Conservation (phyloP, 1,140 invertebrate species). For the Magallana angulata region DNA sequence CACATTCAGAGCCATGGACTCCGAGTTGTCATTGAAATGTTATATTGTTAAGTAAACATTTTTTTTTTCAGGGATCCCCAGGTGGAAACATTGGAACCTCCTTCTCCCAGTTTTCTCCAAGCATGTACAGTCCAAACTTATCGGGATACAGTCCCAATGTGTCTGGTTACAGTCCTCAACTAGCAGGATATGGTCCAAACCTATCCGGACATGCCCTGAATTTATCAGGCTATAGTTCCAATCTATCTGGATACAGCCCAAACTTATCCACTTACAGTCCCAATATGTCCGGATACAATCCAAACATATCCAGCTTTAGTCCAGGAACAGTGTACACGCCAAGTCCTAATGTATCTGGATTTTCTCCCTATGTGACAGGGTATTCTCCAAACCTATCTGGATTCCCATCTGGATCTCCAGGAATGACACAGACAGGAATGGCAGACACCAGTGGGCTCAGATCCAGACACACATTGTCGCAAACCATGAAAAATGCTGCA, state of each 20-base stretch:
- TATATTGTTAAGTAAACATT: neutral
- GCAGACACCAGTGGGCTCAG: slow-evolving; percentile 46
- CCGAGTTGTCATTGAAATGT: too few species aligned
- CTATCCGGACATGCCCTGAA: neutral
- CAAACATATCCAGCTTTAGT: slow-evolving; percentile 18
- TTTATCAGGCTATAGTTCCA: neutral
- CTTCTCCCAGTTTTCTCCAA: slow-evolving; percentile 49
- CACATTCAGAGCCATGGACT: too few species aligned
- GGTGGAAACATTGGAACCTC: slow-evolving; percentile 19
- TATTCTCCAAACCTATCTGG: slow-evolving; percentile 29
- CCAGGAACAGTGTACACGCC: slow-evolving; percentile 21
- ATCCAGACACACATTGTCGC: slow-evolving; percentile 38
- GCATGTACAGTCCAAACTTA: neutral
- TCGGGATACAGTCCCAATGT: slow-evolving; percentile 36
- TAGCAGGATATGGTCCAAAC: neutral
- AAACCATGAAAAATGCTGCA: slow-evolving; percentile 52
- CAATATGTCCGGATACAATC: slow-evolving; percentile 33
- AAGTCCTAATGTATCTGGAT: slow-evolving; percentile 50
- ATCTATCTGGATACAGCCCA: neutral
- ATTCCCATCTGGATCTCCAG: slow-evolving; percentile 35
- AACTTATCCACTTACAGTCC: neutral
- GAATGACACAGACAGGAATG: slow-evolving; percentile 27
- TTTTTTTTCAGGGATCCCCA: slow-evolving; percentile 13
- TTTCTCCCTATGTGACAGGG: slow-evolving; percentile 37
- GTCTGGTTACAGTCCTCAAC: neutral